Base-by-base conservation (phyloP, 2,797 vertebrate species). In the Geotrypetes seraphini region DNA sequence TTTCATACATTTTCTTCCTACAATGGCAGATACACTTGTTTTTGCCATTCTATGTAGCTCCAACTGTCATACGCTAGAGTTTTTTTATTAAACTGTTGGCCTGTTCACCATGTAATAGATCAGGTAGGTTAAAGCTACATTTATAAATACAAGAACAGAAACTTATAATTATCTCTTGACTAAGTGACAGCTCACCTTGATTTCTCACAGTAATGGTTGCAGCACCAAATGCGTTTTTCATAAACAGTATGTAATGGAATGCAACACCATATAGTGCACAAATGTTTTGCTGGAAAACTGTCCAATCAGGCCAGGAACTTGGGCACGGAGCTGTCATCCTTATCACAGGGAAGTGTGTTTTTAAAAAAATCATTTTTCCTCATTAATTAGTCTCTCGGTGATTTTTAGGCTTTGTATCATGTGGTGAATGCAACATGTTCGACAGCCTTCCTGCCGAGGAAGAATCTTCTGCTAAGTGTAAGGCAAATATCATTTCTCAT, bases 381-480 rank as follows among this genome's bases (percentile, higher is more conserved):
- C 63, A 42, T 54, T 84, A 86, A 84, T 86, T 79, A 80, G 74
- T 83, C 75, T 86, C 78, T 67, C 69, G 67, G 79, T 71, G 79
- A 67, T 63, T 75, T 72, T 75, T 57, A 73, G 62, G 33, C 58
- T 67, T 36, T 7, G 44, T 66, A 67, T 75, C 75, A 57, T 60
- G 75, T 60, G 56, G 75, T 47, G 74, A 78, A 45, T 57, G 73
- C 70, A 75, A 59, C 71, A 29, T 61, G 68, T 69, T 73, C 42
- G 34, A 69, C 66, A 73, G 73, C 51, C 22, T 68, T 69, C 75
- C 73, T 68, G 71, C 58, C 26, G 61, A 69, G 70, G 61, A 50
- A 45, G 38, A 47, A 47, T 51, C 56, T 53, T 39, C 66, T 30
- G 10, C 16, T 43, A 43, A 40, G 63, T 62, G 42, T 21, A 50